Base-by-base conservation (phyloP, 2,797 vertebrate species). In the Bucorvus abyssinicus region DNA sequence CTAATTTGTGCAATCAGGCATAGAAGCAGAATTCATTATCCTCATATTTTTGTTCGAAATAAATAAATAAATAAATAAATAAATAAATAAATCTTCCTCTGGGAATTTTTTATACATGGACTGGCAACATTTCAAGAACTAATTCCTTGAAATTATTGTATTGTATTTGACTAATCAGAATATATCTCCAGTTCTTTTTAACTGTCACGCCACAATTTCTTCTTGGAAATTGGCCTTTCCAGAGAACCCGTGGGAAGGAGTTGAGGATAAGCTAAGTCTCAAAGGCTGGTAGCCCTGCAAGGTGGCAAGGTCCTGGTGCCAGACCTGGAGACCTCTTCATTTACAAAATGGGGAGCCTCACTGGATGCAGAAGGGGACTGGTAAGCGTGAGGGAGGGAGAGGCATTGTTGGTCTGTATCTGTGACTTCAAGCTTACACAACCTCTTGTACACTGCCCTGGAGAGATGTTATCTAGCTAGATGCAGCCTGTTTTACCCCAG, bases 121-220 rank as follows among this genome's bases (percentile, higher is more conserved):
- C 63, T 88, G 78, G 63, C 60, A 96, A 75, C 60, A 38, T 42
- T 96, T 97, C n/a, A 93, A 59, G 38, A 95, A 96, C 93, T 70
- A 91, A 94, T 91, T 93, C 47, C 65, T 94, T 89, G 50, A 83
- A 81, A 64, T 90, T 50, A 84, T 82, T 94, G 56, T 44, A 32
- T 89, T 94, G 45, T 78, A 82, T 95, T 97, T 96, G 84, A 78
- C 67, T 84, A 19, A 3, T 84, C 82, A 90, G 47, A 84, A 73
- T 67, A 18, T 83, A 76, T 90, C 69, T 86, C n/a, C 57, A 76
- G 75, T n/a, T n/a, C n/a, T 14, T 30, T 83, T 64, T 71, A 59
- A 71, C 18, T 12, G 59, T 63, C 49, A n/a, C 27, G 17, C 4
- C 42, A 27, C 0, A 0, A 36, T n/a, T 84, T 60, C n/a, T 71